These are phyloP conservation scores for Dipodomys merriami DNA, from an alignment of 2,113 vertebrate species.

Conservation along the genomic window DNA sequence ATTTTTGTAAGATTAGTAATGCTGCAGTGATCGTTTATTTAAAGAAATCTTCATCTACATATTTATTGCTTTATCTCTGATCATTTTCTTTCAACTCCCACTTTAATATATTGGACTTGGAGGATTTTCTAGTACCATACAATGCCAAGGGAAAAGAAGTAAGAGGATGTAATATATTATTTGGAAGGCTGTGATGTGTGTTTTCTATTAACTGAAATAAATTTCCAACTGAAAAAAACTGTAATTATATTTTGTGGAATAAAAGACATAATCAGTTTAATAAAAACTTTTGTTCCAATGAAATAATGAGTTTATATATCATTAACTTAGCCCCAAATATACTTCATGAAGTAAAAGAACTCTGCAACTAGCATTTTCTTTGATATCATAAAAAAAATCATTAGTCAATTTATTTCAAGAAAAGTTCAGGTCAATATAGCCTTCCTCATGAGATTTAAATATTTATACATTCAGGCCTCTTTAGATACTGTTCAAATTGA, in stretches of 20 bases:
- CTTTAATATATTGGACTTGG: constrained; percentile 21
- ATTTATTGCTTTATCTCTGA: neutral
- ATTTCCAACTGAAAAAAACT: constrained; percentile 56
- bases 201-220: constrained; percentile 58
- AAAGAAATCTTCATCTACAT: constrained; percentile 27
- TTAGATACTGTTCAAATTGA: neutral
- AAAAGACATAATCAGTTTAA: constrained; percentile 53
- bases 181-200: constrained; percentile 4
- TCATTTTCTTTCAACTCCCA: constrained; percentile 62
- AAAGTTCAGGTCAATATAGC: neutral
- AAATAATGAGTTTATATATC: constrained; percentile 38
- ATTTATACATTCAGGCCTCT: neutral
- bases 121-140: constrained; percentile 38
- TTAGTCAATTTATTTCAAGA: constrained; percentile 32
- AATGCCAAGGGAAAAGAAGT: constrained; percentile 46
- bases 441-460: constrained; percentile 21
- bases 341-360: constrained; percentile 49
- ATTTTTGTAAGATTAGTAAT: constrained; percentile 1
- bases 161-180: constrained; percentile 29
- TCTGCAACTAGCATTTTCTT: constrained; percentile 14
- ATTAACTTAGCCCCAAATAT: constrained; percentile 52
- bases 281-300: constrained; percentile 54
- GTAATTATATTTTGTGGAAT: constrained; percentile 43
- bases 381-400: neutral
- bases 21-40: constrained; percentile 1